These are phyloP conservation scores for Scomber japonicus DNA, from an alignment of 2,113 vertebrate species.

Conservation along the genomic window DNA sequence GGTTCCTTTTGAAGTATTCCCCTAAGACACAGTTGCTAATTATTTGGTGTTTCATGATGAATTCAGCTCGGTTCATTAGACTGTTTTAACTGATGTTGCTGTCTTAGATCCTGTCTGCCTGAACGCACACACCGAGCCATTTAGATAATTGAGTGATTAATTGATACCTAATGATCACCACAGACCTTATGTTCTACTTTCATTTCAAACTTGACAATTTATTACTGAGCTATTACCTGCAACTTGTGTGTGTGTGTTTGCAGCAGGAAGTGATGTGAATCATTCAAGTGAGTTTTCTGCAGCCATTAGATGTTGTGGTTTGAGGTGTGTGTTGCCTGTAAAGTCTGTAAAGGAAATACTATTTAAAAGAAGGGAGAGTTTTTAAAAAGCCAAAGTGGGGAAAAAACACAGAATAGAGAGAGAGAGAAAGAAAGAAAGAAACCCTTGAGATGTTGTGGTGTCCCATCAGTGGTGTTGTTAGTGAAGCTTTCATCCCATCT, in stretches of 20 bases:
- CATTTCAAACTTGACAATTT: slow-evolving; percentile 75
- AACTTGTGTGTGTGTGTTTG: slow-evolving; percentile 24
- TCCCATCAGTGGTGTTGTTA: slow-evolving; percentile 62
- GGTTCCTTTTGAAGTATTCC: slow-evolving; percentile 84
- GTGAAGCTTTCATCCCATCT: slow-evolving; percentile 71
- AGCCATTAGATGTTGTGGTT: slow-evolving; percentile 4
- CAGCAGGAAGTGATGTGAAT: slow-evolving; percentile 24
- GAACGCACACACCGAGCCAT: slow-evolving; percentile 61
- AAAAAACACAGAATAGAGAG: background rate
- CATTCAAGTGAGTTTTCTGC: slow-evolving; percentile 13
- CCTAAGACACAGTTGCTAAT: slow-evolving; percentile 83
- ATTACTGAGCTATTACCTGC: slow-evolving; percentile 66
- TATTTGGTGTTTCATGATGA: slow-evolving; percentile 83
- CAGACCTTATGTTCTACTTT: slow-evolving; percentile 82
- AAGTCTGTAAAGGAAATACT: background rate
- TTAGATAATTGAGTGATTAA: slow-evolving; percentile 86
- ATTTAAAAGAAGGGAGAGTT: background rate
- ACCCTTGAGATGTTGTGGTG: slow-evolving; percentile 45
- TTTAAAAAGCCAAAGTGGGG: background rate
- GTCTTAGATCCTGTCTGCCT: slow-evolving; percentile 80
- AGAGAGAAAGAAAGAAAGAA: slow-evolving; percentile 25
- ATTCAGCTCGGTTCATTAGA: slow-evolving; percentile 84
- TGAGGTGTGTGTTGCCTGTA: background rate
- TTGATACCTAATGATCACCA: slow-evolving; percentile 83
- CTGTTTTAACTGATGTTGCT: slow-evolving; percentile 83